These are phyloP conservation scores for Stenchaetothrips biformis DNA, from an alignment of 2,888 invertebrate species.

Conservation along the genomic window DNA sequence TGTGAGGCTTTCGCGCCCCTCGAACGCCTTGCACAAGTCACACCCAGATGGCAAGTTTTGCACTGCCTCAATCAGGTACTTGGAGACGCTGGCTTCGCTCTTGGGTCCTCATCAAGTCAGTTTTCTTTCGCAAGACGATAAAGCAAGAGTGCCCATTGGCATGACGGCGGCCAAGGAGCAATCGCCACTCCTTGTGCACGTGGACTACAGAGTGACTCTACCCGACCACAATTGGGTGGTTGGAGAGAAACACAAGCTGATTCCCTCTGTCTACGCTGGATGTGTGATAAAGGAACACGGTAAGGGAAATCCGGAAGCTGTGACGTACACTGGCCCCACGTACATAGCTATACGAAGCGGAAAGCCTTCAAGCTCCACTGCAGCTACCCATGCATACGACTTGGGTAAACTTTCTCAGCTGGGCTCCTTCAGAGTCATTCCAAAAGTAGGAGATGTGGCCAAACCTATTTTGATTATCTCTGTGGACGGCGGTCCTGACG, in stretches of 20 bases:
- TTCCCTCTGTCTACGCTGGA: slow-evolving; percentile 42
- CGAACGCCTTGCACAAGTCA: slow-evolving; percentile 33
- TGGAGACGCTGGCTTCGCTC: background rate
- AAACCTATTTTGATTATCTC: too few species aligned
- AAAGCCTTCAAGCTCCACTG: slow-evolving; percentile 40
- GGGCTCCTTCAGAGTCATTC: too few species aligned
- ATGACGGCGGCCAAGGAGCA: slow-evolving; percentile 45
- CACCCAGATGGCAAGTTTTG: slow-evolving; percentile 41
- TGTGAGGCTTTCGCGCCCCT: slow-evolving; percentile 38
- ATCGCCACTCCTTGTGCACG: slow-evolving; percentile 41
- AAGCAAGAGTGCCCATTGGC: slow-evolving; percentile 44
- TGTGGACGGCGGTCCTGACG: too few species aligned
- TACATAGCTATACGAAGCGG: slow-evolving; percentile 43
- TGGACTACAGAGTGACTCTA: slow-evolving; percentile 39
- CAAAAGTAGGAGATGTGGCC: too few species aligned
- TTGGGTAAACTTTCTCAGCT: slow-evolving; percentile 36
- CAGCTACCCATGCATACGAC: slow-evolving; percentile 40
- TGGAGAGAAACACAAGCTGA: slow-evolving; percentile 41
- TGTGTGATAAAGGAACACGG: slow-evolving; percentile 38
- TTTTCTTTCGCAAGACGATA: slow-evolving; percentile 39
- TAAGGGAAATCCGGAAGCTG: slow-evolving; percentile 41
- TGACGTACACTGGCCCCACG: slow-evolving; percentile 45
- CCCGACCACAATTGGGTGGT: slow-evolving; percentile 43
- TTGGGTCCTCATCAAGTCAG: background rate
- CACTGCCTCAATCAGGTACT: slow-evolving; percentile 37